Conservation (phyloP, 2,113 vertebrate species). For the Podilymbus podiceps region DNA sequence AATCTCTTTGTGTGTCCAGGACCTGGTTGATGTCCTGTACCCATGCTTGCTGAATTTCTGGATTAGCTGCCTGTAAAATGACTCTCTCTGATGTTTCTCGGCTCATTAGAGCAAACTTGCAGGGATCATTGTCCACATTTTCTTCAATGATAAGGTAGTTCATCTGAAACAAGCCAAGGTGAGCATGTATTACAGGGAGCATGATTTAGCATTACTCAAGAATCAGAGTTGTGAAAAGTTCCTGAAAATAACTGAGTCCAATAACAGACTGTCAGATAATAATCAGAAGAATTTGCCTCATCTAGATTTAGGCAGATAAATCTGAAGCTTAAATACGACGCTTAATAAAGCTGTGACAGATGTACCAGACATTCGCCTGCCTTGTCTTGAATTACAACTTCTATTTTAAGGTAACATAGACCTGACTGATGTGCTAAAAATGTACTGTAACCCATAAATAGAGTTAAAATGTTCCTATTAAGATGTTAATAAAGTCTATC, state of each 20-base stretch:
- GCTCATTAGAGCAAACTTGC: slow-evolving; percentile 90
- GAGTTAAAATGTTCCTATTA: not conserved
- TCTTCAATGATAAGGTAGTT: slow-evolving; percentile 90
- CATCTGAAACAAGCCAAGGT: slow-evolving; percentile 76
- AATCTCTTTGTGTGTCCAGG: slow-evolving; percentile 92
- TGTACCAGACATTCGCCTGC: not conserved
- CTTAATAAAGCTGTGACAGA: slow-evolving; percentile 38
- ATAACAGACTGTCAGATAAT: not conserved
- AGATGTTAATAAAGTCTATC: not conserved
- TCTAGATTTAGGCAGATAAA: slow-evolving; percentile 7
- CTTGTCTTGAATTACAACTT: slow-evolving; percentile 3
- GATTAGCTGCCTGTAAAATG: slow-evolving; percentile 92
- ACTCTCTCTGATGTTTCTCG: slow-evolving; percentile 89
- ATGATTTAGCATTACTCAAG: not conserved
- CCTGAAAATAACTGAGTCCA: not conserved
- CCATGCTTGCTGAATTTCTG: slow-evolving; percentile 95
- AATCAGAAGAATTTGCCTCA: not conserved
- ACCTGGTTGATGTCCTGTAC: slow-evolving; percentile 89
- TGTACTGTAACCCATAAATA: not conserved
- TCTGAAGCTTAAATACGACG: not conserved
- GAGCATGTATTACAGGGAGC: not conserved
- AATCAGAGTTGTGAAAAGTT: not conserved
- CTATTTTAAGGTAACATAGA: slow-evolving; percentile 26
- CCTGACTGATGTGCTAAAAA: not conserved
- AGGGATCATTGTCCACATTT: slow-evolving; percentile 89